Base-by-base conservation (phyloP, 2,888 invertebrate species). In the Epinotia brunnichana region DNA sequence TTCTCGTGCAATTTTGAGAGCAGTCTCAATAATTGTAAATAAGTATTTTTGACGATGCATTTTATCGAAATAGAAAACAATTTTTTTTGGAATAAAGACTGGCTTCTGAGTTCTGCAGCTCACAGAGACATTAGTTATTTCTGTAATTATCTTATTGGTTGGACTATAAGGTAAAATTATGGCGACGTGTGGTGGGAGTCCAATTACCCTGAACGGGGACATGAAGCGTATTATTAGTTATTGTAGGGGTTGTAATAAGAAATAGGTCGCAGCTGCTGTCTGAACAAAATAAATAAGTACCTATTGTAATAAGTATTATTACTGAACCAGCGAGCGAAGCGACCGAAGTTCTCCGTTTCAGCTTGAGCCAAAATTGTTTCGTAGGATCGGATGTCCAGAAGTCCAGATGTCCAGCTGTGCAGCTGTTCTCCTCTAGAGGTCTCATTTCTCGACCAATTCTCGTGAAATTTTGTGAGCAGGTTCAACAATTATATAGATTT, bases 191-290 rank as follows among this genome's bases (percentile, higher is more conserved):
- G 60, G 66, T 60, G 71, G 54, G 71, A 54, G 59, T 54, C 66
- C 71, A 71, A 71, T 71, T 71, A 71, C 71, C 71, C 71, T 54
- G 70, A 70, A 70, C 64, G 59, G 59, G 60, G 70, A 41, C 15
- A 59, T 29, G 53, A 19, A 64, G 70, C 64, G 70, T 70, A 60
- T 70, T 70, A 70, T 66, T 70, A 66, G 53, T 71, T 71, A 71
- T 71, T 54, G 71, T 60, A 60, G 53, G 51, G 29, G 54, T 24
- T 66, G 66, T 67, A 53, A 53, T 59, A 29, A 60, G 66, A 71
- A 54, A 71, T 71, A 54, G 60, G 13, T 19, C 54, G 19, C 70
- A 3, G 44, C 53, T 29, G 59, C 48, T 59, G 19, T 51, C 59
- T 59, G 19, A 48, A 19, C 7, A 24, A 41, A 35, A 41, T 64